Percentiles rank a stretch among this genome's conserved stretches.
phyloP scores from a whole-genome alignment of 2,888 invertebrate genomes.

The Anodontia alba region DNA sequence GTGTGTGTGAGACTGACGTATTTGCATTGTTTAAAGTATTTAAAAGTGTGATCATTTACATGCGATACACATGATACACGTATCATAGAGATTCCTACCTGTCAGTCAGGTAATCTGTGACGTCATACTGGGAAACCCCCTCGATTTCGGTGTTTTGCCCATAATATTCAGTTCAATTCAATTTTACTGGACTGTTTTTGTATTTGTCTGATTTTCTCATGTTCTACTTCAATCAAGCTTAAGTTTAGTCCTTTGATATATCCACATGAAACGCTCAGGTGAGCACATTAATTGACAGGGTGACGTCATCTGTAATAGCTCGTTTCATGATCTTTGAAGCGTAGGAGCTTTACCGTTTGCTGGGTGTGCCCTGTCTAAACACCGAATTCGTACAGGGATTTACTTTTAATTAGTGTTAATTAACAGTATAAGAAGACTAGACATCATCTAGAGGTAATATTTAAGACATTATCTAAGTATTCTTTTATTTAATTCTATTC shows the following conservation, averaged over 20 bases:
- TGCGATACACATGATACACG: too few relatives aligned
- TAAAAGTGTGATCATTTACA: too few relatives aligned
- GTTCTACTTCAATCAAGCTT: background rate
- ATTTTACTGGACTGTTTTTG: background rate
- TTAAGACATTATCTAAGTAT: background rate
- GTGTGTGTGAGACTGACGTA: too few relatives aligned
- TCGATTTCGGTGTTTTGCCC: background rate
- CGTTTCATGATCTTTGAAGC: constrained; percentile 43
- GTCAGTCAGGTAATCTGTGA: background rate
- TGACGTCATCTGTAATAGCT: constrained; percentile 45
- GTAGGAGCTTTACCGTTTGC: constrained; percentile 49
- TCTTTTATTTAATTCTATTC: background rate
- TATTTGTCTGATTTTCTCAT: background rate
- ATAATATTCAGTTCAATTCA: too few relatives aligned
- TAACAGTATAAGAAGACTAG: background rate
- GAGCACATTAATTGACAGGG: background rate
- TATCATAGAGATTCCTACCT: background rate
- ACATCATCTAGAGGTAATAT: background rate
- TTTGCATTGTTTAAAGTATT: too few relatives aligned
- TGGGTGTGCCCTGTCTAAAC: constrained; percentile 45
- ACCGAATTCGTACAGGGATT: background rate
- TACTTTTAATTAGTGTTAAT: constrained; percentile 8
- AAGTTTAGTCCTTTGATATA: background rate
- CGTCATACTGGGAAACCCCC: constrained; percentile 21
- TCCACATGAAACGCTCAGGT: background rate